Evolutionary conservation across 2,113 vertebrate genomes (phyloP).

Genomic region (Sorex araneus): DNA sequence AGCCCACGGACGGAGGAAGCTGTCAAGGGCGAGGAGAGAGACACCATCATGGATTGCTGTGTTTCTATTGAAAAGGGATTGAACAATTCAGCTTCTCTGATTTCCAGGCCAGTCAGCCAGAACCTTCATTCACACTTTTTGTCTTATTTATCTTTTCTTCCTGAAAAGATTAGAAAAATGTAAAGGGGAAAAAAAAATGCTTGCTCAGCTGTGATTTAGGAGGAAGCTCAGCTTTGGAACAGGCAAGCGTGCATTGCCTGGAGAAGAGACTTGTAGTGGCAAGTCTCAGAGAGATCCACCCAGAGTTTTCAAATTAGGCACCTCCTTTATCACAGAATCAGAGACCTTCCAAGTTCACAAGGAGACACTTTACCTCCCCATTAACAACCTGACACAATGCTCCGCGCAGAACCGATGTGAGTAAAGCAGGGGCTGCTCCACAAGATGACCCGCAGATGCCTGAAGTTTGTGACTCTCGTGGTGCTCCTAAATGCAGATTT

Average conservation of each 20-base stretch:
- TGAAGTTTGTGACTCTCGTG: constrained; percentile 67
- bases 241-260: constrained; percentile 26
- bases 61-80: background rate
- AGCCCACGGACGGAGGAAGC: background rate
- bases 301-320: constrained; percentile 47
- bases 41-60: background rate
- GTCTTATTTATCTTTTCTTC: constrained; percentile 34
- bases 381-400: background rate
- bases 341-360: constrained; percentile 18
- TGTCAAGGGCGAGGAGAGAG: background rate
- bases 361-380: background rate
- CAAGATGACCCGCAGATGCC: constrained; percentile 55
- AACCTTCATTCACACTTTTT: constrained; percentile 18
- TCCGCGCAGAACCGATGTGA: background rate
- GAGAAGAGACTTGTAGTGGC: constrained; percentile 66
- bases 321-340: constrained; percentile 40
- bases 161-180: constrained; percentile 50
- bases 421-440: background rate
- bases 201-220: constrained; percentile 58
- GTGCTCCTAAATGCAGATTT: constrained; percentile 60
- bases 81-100: background rate
- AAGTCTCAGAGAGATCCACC: constrained; percentile 69
- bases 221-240: constrained; percentile 55
- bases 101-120: background rate
- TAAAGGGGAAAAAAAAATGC: constrained; percentile 4